Base-by-base conservation (phyloP, 2,797 vertebrate species). In the Balearica regulorum region DNA sequence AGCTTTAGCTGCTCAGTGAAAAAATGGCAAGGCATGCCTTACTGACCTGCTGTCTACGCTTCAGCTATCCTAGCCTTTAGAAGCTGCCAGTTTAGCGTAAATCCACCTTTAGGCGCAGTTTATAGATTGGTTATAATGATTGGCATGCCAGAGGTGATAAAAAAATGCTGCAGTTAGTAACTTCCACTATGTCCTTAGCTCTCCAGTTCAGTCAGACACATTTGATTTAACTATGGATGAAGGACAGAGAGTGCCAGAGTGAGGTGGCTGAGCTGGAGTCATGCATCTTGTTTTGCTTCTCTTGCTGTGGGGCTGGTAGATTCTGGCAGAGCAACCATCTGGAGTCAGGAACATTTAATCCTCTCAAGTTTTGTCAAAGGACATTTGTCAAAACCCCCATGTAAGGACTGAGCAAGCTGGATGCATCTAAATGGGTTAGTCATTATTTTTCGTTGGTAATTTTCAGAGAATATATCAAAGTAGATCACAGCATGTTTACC, bases 171-270 rank as follows among this genome's bases (percentile, higher is more conserved):
- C 35, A 25, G 14, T 61, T 85, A 49, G 25, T 51, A 77, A 55
- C 37, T 81, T 57, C 14, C 33, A 19, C 25, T 61, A 17, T 43
- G 57, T 85, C 10, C 31, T 72, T 80, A 80, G n/a, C 69, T 85
- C 44, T 51, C 13, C 0, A 0, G 11, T 80, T 89, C 37, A 39
- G 33, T 20, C 68, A 80, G 62, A 28, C n/a, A 11, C 1, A 0
- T 73, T 69, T 44, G 69, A 66, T 51, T 61, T 16, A 41, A 25
- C 48, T 85, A 11, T 28, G 41, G 70, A 49, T 35, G 58, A 58
- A 48, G 51, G 25, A 84, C 25, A 37, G 41, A 76, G 55, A 35
- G 57, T 35, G 35, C 73, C 57, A 29, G 6, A 13, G 24, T 55
- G 41, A 55, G 53, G 28, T 0, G 3, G 21, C 48, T 66, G 58